These are phyloP conservation scores for Leptestheria dahalacensis DNA, from an alignment of 1,140 invertebrate genomes.

Conservation along the genomic window DNA sequence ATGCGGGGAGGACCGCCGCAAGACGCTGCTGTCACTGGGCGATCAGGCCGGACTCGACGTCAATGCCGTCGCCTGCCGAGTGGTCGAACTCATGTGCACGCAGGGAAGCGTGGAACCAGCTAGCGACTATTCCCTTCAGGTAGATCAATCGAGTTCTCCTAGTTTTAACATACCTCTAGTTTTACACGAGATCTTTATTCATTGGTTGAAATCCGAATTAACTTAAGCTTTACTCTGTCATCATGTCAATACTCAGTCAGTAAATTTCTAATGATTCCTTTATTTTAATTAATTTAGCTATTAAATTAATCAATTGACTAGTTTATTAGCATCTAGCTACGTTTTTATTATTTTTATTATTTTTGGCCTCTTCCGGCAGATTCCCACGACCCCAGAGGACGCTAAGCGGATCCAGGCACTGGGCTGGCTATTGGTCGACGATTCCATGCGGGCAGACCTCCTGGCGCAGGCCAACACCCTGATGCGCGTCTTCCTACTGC, in stretches of 20 bases:
- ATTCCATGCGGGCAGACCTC: slow-evolving; percentile 57
- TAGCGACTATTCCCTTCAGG: background rate
- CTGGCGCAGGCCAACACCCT: slow-evolving; percentile 77
- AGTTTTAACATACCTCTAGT: no score
- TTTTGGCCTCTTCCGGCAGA: background rate
- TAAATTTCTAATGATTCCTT: no score
- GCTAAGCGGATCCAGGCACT: slow-evolving; percentile 61
- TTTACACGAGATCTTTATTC: no score
- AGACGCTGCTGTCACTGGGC: slow-evolving; percentile 36
- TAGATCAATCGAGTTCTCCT: no score
- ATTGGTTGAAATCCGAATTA: no score
- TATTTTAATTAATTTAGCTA: no score
- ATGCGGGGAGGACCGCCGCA: background rate
- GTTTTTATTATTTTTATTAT: background rate
- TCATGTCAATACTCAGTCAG: no score
- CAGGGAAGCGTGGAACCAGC: slow-evolving; percentile 32
- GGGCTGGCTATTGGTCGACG: slow-evolving; percentile 73
- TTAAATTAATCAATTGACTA: no score
- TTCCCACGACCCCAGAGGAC: no score
- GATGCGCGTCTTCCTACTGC: slow-evolving; percentile 59
- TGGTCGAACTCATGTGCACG: slow-evolving; percentile 63
- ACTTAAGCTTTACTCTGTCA: no score
- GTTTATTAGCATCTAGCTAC: no score
- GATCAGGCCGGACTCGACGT: slow-evolving; percentile 63
- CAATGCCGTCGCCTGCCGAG: slow-evolving; percentile 59